A percentile compares a stretch with the other conserved stretches of the same genome.
Evolutionary conservation across 1,140 invertebrate species (phyloP).

Genomic region (Euwallacea fornicatus): DNA sequence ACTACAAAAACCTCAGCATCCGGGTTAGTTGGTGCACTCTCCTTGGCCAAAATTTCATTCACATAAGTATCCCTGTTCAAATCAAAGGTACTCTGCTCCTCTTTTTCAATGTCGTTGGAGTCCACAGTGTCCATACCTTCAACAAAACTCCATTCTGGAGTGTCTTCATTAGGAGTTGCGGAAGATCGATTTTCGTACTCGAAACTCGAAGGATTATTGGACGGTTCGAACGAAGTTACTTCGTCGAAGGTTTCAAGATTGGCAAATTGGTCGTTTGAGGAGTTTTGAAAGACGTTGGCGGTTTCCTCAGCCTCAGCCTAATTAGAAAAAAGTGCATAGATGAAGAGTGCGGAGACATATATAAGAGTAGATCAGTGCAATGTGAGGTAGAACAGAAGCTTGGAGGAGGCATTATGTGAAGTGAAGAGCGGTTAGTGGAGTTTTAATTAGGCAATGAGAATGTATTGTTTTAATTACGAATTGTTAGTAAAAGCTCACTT

Average conservation of each 20-base stretch:
- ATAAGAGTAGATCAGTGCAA: no score
- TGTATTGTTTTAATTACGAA: no score
- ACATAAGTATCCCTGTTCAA: constrained; percentile 44
- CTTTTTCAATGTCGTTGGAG: constrained; percentile 32
- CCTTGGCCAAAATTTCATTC: constrained; percentile 40
- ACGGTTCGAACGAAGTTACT: not conserved
- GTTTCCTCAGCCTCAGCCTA: constrained; percentile 21
- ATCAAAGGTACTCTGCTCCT: constrained; percentile 21
- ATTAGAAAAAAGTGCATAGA: constrained; percentile 40
- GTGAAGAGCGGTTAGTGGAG: no score
- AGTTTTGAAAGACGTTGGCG: constrained; percentile 9
- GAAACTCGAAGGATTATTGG: not conserved
- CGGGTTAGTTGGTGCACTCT: constrained; percentile 38
- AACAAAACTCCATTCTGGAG: constrained; percentile 37
- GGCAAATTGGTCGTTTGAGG: constrained; percentile 18
- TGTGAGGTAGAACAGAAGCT: no score
- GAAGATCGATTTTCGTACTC: not conserved
- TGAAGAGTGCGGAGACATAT: constrained; percentile 31
- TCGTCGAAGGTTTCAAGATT: constrained; percentile 44
- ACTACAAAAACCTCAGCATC: constrained; percentile 42
- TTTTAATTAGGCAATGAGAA: no score
- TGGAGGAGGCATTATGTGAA: no score
- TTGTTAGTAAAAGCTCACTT: no score
- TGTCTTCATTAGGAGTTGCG: not conserved
- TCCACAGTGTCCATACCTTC: constrained; percentile 36